These are phyloP conservation scores for Patiria pectinifera DNA, from an alignment of 53 echinoderm and acorn worm species.

Conservation along the genomic window DNA sequence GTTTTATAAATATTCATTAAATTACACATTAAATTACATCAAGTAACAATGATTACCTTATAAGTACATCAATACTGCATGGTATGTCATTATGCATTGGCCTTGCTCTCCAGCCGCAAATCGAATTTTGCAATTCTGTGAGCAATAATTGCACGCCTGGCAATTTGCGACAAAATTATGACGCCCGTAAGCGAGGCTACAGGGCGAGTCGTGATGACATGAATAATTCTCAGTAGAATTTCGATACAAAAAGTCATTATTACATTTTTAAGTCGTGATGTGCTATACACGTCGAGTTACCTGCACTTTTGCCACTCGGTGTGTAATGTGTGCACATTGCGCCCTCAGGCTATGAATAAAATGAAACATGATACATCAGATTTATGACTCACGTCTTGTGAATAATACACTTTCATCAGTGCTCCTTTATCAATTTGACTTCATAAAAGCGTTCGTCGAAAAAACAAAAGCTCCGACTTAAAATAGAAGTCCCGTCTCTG, in stretches of 20 bases:
- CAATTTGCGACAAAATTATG: background rate
- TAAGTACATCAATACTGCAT: conserved; percentile 51
- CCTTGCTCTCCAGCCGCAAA: background rate
- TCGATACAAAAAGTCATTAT: background rate
- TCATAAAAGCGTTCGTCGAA: background rate
- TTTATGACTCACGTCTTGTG: conserved; percentile 6
- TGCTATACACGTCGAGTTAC: background rate
- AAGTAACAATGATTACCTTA: conserved; percentile 35
- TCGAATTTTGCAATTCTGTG: background rate
- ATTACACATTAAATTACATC: conserved; percentile 42
- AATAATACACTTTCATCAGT: background rate
- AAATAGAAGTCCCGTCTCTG: background rate
- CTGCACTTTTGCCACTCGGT: background rate
- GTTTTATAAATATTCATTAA: conserved; percentile 47
- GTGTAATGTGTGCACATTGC: background rate
- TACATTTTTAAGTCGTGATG: background rate
- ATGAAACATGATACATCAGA: background rate
- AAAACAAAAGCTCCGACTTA: background rate
- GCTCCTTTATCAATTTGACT: background rate
- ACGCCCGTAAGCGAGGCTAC: background rate
- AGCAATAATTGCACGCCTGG: background rate
- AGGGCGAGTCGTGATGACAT: background rate
- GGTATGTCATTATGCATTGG: conserved; percentile 25
- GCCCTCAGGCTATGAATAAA: background rate
- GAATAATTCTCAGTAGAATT: background rate